Conservation (phyloP, 2,113 vertebrate species). For the Paradisaea rubra region DNA sequence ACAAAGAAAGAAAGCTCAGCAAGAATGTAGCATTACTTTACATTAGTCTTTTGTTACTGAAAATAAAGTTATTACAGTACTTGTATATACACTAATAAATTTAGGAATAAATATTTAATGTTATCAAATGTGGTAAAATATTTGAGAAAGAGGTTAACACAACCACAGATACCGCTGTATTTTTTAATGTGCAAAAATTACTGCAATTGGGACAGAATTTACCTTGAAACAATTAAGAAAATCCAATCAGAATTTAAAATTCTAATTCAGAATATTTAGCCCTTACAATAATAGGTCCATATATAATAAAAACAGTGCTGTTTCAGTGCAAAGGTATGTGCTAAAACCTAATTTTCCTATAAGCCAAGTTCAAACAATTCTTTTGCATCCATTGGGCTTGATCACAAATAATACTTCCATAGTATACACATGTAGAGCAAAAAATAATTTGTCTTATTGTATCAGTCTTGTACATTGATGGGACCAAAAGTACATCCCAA, state of each 20-base stretch:
- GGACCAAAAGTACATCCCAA: background rate
- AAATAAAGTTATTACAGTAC: background rate
- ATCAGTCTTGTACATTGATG: background rate
- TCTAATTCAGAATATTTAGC: background rate
- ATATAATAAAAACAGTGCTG: accelerated
- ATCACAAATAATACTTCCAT: background rate
- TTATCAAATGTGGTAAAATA: background rate
- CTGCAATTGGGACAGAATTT: background rate
- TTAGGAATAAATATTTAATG: background rate
- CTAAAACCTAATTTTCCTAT: background rate
- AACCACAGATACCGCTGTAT: accelerated
- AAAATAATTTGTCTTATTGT: background rate
- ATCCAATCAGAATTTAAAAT: background rate
- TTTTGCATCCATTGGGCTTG: background rate
- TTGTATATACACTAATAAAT: background rate
- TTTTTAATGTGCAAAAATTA: background rate
- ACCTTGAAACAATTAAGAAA: background rate
- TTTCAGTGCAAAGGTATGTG: background rate
- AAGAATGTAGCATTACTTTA: background rate
- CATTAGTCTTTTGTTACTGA: background rate
- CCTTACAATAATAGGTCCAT: background rate
- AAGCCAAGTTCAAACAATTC: background rate
- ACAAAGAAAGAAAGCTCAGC: background rate
- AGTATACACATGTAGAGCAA: background rate
- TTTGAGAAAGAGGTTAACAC: background rate